phyloP scores from a whole-genome alignment of 1,140 invertebrate genomes.

The Drosophila setifemur region DNA sequence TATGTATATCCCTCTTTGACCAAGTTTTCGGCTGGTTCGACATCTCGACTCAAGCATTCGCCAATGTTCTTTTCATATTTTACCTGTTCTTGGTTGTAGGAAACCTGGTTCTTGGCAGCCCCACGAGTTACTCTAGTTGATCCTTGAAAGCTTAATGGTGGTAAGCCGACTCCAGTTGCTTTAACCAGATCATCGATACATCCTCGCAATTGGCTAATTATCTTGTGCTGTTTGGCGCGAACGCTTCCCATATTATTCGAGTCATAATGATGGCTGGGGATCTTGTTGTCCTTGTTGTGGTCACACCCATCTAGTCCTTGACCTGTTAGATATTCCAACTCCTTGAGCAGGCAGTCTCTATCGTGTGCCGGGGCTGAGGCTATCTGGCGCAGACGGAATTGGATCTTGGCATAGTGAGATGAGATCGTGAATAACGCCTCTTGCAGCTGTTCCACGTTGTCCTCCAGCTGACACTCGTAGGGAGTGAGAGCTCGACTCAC shows the following conservation, averaged over 20 bases:
- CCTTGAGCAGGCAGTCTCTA: conserved; percentile 28
- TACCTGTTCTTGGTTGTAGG: neutral
- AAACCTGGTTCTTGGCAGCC: neutral
- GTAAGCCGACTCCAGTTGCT: neutral
- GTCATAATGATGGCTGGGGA: conserved; percentile 35
- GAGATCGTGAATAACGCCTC: conserved; percentile 53
- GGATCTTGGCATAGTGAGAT: conserved; percentile 63
- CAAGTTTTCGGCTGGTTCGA: too few relatives aligned
- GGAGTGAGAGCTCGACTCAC: conserved; percentile 37
- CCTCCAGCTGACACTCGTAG: conserved; percentile 57
- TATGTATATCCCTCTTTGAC: neutral
- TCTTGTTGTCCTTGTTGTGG: neutral
- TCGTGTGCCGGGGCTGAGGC: conserved; percentile 28
- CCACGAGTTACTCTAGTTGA: neutral
- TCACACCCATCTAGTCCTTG: conserved; percentile 22
- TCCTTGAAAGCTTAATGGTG: neutral
- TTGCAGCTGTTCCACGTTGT: conserved; percentile 58
- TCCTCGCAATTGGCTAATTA: conserved; percentile 34
- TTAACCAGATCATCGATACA: conserved; percentile 13
- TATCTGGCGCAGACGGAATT: conserved; percentile 65
- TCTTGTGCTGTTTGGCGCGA: conserved; percentile 36
- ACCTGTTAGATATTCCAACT: conserved; percentile 39
- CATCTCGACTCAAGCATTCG: too few relatives aligned
- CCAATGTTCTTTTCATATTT: neutral
- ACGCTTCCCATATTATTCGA: conserved; percentile 28